Evolutionary conservation across 2,113 vertebrate genomes (phyloP).

Genomic region (Columba livia): DNA sequence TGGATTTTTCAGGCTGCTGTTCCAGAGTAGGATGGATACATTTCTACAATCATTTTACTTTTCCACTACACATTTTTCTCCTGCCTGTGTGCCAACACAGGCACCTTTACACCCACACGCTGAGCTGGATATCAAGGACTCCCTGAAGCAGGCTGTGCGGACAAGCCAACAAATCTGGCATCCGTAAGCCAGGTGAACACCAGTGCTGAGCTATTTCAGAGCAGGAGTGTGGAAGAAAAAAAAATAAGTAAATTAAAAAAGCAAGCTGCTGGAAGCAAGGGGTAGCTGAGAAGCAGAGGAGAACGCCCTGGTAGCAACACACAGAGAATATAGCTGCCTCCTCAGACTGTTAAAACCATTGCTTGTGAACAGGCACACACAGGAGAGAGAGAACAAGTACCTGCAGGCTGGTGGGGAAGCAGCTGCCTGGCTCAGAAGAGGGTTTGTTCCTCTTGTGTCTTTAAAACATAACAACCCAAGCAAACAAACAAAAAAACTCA

Average conservation of each 20-base stretch:
- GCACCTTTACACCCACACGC: rapidly evolving
- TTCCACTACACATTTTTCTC: not conserved
- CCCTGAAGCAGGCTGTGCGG: not conserved
- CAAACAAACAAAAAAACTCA: too few relatives aligned
- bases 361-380: not conserved
- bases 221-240: not conserved
- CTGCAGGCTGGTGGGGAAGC: not conserved
- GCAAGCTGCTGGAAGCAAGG: not conserved
- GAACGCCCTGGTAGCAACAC: not conserved
- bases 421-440: not conserved
- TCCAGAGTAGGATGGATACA: not conserved
- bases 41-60: not conserved
- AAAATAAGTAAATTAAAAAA: too few relatives aligned
- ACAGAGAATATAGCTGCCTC: not conserved
- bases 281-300: not conserved
- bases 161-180: not conserved
- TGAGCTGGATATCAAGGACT: not conserved
- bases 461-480: not conserved
- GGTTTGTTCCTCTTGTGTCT: not conserved
- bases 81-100: rapidly evolving
- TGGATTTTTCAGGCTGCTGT: not conserved
- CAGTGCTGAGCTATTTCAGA: not conserved
- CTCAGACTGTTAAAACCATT: not conserved
- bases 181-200: not conserved
- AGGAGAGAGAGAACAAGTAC: not conserved